Evolutionary conservation across 2,888 invertebrate genomes (phyloP), one percentile per base, ranked within the genome.

Genomic region (Catocala nupta): DNA sequence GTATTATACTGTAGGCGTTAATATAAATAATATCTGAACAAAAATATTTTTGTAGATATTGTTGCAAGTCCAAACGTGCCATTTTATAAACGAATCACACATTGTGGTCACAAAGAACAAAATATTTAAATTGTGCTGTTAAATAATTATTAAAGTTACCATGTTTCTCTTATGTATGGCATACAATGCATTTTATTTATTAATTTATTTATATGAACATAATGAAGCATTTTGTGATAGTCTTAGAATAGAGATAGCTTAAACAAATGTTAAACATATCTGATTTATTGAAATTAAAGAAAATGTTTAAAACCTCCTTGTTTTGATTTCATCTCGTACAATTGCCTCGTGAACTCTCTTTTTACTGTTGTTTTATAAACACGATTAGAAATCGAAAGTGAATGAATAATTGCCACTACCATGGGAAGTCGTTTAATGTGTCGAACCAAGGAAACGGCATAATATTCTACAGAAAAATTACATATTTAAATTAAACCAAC

Each of bases 171-270:
- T 63, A 59, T 67, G 44, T 73, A 63, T 67, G 71, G 82, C 81
- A 83, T 83, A 68, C 59, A 78, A 84, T 83, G 85, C 84, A 85
- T 86, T 85, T 85, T 78, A 75, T 74, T 69, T 73, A 75, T 70
- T 70, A 55, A 59, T 48, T 56, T 64, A 69, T 69, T 71, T 65
- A 65, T 68, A 34, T 48, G 58, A 55, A 65, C 71, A 68, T 75
- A 75, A 73, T 63, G 61, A 82, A 81, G 81, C 81, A 83, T 84
- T 83, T 83, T 77, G 80, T 77, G 77, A 77, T 77, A 77, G 85
- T 81, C 70, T 70, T 83, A 85, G 85, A 82, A 68, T 82, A 79
- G 73, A 79, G 73, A 64, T 59, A 68, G 77, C 67, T 58, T 68
- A 64, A 69, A 69, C 48, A 63, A 71, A 64, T 83, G 77, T 77